Evolutionary conservation across 35 echinoderm and acorn worm species (phyloP), one percentile per base, ranked within the genome.

Genomic region (Lytechinus variegatus): DNA sequence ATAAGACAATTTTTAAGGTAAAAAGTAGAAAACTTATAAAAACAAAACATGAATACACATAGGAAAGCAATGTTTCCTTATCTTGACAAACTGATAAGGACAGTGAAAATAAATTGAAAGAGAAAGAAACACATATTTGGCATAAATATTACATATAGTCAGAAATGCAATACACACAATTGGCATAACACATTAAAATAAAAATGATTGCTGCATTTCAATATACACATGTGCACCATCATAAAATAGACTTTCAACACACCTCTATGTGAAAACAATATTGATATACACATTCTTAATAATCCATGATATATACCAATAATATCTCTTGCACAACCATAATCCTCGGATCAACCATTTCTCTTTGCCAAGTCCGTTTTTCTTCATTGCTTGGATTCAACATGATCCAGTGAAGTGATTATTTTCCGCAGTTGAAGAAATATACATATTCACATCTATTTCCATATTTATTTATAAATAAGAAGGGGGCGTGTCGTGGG

Each of bases 371-470:
- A 79, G 66, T 79, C 66, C 66, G 19, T 79, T 71, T 58, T 79
- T 79, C 66, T 79, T 79, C 21, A 24, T 79, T 24, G 19, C 66
- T 79, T 79, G 66, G 66, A 6, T 79, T 79, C 66, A 16, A 79
- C 66, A 24, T 21, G 66, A 79, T 79, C 66, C 66, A n/a, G 2
- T 79, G 21, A 79, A 79, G 66, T 79, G n/a, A 24, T 19, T 79
- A 6, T 79, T 79, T 79, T 79, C 7, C n/a, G 66, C 66, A 79
- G 66, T 79, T 79, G 66, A 79, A 79, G 66, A 79, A 79, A 79
- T 79, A 79, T 79, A 79, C 66, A 79, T 79, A 79, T 79, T 79
- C 66, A 79, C 66, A 79, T 79, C 66, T 79, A 79, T 79, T 79
- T 79, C 66, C 19, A 16, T 79, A 24, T 60, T n/a, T 44, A 44